These are phyloP conservation scores for Leucophenga montana DNA, from an alignment of 2,888 invertebrate genomes.

Conservation along the genomic window DNA sequence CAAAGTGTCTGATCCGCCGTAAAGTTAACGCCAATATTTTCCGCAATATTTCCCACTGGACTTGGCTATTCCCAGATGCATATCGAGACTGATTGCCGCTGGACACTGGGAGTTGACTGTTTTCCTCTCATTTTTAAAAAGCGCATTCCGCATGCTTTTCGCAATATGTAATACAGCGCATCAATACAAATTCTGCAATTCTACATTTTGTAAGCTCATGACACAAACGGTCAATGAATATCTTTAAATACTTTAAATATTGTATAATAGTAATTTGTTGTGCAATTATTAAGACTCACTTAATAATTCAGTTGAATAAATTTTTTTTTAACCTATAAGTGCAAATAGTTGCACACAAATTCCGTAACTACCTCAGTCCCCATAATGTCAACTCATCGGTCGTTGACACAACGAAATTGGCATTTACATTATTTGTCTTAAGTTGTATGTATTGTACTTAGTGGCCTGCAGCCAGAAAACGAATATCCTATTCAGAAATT, in stretches of 20 bases:
- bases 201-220: no score
- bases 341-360: background rate
- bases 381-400: no score
- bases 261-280: slow-evolving; percentile 23
- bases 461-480: background rate
- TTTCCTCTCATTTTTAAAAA: slow-evolving; percentile 5
- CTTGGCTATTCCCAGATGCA: slow-evolving; percentile 17
- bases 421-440: background rate
- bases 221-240: background rate
- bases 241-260: slow-evolving; percentile 7
- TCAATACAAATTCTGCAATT: no score
- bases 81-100: slow-evolving; percentile 22
- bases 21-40: slow-evolving; percentile 28
- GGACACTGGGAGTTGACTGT: background rate
- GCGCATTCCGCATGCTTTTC: slow-evolving; percentile 12
- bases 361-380: background rate
- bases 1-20: slow-evolving; percentile 35
- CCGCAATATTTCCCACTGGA: slow-evolving; percentile 17
- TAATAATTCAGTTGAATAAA: background rate
- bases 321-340: background rate
- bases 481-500: slow-evolving; percentile 26
- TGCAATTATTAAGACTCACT: background rate
- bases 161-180: background rate
- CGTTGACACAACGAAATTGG: no score
- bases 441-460: background rate